Evolutionary conservation across 1,140 invertebrate species (phyloP).

Genomic region (Amyelois transitella): DNA sequence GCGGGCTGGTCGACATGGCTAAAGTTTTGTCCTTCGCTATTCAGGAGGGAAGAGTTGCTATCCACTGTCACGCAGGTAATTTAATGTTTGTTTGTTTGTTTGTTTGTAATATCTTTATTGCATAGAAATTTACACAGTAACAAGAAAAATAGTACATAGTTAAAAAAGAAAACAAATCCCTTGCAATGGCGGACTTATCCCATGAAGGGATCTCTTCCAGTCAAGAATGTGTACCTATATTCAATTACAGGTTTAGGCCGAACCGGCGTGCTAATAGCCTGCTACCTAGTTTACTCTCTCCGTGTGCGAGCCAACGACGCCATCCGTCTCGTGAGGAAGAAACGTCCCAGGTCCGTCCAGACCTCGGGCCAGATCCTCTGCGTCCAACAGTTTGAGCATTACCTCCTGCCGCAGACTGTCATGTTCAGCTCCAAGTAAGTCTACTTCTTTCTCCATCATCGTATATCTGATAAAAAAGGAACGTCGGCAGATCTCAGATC

Average conservation of each 20-base stretch:
- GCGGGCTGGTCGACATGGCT: slow-evolving; percentile 87
- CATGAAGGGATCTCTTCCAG: no score
- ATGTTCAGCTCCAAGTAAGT: slow-evolving; percentile 81
- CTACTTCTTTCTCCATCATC: background rate
- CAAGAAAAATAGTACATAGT: background rate
- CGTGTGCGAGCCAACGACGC: slow-evolving; percentile 86
- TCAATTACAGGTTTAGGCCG: slow-evolving; percentile 81
- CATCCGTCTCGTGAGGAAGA: slow-evolving; percentile 86
- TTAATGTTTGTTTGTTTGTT: no score
- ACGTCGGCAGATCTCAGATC: no score
- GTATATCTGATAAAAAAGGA: background rate
- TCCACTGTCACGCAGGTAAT: slow-evolving; percentile 92
- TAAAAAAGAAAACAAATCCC: background rate
- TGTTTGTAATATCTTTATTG: no score
- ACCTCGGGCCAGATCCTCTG: slow-evolving; percentile 87
- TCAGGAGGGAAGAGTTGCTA: slow-evolving; percentile 87
- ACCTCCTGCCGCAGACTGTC: slow-evolving; percentile 85
- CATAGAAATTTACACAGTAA: no score
- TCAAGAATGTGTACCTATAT: background rate
- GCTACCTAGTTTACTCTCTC: slow-evolving; percentile 88
- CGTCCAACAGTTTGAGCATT: slow-evolving; percentile 88
- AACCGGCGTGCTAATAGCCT: slow-evolving; percentile 90
- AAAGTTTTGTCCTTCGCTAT: slow-evolving; percentile 91
- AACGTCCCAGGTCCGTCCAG: slow-evolving; percentile 86
- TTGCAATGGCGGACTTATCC: no score